phyloP scores from a whole-genome alignment of 2,113 vertebrate species.

The Prunella himalayana region DNA sequence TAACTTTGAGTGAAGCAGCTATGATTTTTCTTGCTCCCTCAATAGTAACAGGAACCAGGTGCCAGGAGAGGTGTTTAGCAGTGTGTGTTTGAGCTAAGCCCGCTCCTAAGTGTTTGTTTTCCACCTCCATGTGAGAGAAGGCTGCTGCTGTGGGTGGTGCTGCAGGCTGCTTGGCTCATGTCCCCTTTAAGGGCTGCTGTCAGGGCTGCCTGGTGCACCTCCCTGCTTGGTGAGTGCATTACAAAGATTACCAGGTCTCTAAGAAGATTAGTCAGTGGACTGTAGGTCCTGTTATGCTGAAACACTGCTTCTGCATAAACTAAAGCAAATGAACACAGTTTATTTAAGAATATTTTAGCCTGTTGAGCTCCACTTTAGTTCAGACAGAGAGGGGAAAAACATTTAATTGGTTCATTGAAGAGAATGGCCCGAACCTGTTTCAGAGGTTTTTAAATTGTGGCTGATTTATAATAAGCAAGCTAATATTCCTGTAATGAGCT shows the following conservation, averaged over 20 bases:
- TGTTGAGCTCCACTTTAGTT: background rate
- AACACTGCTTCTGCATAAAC: background rate
- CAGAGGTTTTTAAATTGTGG: background rate
- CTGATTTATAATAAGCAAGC: background rate
- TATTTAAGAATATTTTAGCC: background rate
- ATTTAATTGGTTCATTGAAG: background rate
- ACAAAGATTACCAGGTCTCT: conserved; percentile 31
- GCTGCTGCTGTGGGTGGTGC: background rate
- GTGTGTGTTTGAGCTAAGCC: background rate
- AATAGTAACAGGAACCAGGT: background rate
- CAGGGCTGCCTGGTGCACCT: background rate
- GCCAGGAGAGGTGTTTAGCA: background rate
- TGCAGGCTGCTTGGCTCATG: background rate
- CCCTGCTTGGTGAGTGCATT: background rate
- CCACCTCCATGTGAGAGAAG: rapidly evolving
- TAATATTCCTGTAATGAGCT: background rate
- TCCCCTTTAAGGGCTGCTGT: conserved; percentile 7
- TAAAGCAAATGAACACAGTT: background rate
- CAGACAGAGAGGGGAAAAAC: background rate
- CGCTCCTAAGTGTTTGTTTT: background rate
- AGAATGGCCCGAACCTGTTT: background rate
- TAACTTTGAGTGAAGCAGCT: background rate
- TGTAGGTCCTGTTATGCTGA: background rate
- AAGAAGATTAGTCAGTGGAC: conserved; percentile 47
- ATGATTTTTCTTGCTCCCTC: background rate